phyloP scores from a whole-genome alignment of 2,888 invertebrate species.

The Meteorus colon region DNA sequence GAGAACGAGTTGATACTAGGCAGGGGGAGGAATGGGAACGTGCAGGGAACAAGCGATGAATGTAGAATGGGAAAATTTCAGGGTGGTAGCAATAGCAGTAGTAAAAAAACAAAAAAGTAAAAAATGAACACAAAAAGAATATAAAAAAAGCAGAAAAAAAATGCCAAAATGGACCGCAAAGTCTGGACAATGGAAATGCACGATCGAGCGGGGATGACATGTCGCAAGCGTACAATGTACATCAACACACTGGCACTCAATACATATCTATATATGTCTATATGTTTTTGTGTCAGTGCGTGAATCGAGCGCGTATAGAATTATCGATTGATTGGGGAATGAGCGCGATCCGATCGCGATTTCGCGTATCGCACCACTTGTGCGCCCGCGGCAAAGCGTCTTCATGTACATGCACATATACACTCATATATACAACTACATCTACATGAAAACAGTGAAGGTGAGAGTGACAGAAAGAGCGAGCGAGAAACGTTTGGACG shows the following conservation, averaged over 20 bases:
- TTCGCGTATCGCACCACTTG: conserved; percentile 46
- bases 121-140: background rate
- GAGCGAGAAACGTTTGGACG: background rate
- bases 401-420: background rate
- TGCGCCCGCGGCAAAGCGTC: background rate
- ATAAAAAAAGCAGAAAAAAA: conserved; percentile 18
- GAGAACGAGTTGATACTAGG: conserved; percentile 2
- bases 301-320: conserved; percentile 28
- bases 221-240: conserved; percentile 42
- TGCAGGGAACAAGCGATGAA: background rate
- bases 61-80: background rate
- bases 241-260: conserved; percentile 10
- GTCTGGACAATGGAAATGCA: conserved; percentile 31
- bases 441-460: background rate
- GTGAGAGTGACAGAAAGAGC: background rate
- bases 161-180: conserved; percentile 28
- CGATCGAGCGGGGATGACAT: conserved; percentile 25
- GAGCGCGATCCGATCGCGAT: conserved; percentile 50
- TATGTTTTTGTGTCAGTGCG: conserved; percentile 10
- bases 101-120: background rate
- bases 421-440: background rate
- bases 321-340: conserved; percentile 22
- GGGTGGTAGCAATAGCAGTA: background rate
- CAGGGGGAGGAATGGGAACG: background rate
- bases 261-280: conserved; percentile 20